Conservation (phyloP, 2,888 invertebrate species). For the Drosophila longiperda region DNA sequence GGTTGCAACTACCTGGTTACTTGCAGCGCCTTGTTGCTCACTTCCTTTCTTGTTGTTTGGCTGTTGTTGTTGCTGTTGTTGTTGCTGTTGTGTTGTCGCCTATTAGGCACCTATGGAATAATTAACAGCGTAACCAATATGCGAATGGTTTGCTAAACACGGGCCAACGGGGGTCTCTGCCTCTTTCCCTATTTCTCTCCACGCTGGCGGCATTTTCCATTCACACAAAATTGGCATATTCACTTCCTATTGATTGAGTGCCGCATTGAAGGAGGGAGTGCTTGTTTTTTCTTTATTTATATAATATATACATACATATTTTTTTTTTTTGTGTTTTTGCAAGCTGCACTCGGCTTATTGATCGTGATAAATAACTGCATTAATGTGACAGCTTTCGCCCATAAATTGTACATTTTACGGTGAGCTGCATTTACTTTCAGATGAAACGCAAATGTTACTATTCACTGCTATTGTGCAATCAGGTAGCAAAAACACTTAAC, state of each 20-base stretch:
- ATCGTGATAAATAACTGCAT: conserved; percentile 77
- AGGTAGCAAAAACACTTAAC: conserved; percentile 25
- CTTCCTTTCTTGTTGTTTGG: conserved; percentile 49
- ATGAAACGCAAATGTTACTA: conserved; percentile 4
- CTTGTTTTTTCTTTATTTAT: not conserved
- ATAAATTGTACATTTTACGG: conserved; percentile 67
- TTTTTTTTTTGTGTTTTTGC: not conserved
- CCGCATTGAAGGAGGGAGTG: conserved; percentile 49
- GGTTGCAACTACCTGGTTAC: conserved; percentile 32
- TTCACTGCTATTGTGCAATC: conserved; percentile 11
- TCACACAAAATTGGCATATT: conserved; percentile 58
- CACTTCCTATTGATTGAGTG: conserved; percentile 68
- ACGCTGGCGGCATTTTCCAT: conserved; percentile 20
- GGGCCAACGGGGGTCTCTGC: not conserved
- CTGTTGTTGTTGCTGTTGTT: conserved; percentile 18
- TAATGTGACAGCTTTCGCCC: conserved; percentile 71
- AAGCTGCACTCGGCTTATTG: conserved; percentile 47
- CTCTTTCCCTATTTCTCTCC: conserved; percentile 9
- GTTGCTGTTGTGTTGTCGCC: conserved; percentile 48
- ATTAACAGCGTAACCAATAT: conserved; percentile 72
- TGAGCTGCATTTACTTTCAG: conserved; percentile 14
- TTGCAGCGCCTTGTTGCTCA: conserved; percentile 41
- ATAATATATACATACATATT: not conserved
- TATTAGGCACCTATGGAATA: conserved; percentile 70
- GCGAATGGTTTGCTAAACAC: conserved; percentile 49